These are phyloP conservation scores for Lamprotornis superbus DNA, from an alignment of 2,113 vertebrate genomes.

Conservation along the genomic window DNA sequence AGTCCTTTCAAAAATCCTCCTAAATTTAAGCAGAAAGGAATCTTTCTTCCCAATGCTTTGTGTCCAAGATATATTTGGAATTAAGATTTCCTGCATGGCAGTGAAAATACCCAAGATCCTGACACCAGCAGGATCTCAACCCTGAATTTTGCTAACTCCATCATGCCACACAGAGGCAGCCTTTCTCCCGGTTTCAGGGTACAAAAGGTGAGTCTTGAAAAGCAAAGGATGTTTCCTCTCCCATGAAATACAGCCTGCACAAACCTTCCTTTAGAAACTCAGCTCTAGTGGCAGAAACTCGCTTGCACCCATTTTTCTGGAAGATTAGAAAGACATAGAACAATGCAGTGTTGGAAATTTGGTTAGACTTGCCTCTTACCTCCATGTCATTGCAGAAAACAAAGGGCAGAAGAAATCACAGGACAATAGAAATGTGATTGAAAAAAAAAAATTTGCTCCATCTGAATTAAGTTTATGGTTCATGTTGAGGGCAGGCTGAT, in stretches of 20 bases:
- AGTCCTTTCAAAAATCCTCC: neutral
- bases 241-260: neutral
- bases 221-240: neutral
- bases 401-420: neutral
- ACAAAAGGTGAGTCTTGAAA: neutral
- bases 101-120: neutral
- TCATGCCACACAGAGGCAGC: slow-evolving; percentile 32
- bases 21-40: neutral
- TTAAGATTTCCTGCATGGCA: neutral
- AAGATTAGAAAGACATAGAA: neutral
- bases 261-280: neutral
- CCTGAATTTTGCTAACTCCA: neutral
- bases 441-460: neutral
- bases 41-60: neutral
- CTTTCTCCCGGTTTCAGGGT: neutral
- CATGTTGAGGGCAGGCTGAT: neutral
- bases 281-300: neutral
- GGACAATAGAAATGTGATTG: neutral
- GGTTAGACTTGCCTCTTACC: neutral
- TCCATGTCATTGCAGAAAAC: neutral
- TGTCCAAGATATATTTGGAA: neutral
- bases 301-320: neutral
- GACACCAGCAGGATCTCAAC: neutral
- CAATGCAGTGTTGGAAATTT: neutral
- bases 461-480: neutral